Percentiles rank a stretch among this genome's conserved stretches.
These are phyloP conservation scores for Deilephila porcellus DNA, from an alignment of 2,888 invertebrate species.

Conservation along the genomic window DNA sequence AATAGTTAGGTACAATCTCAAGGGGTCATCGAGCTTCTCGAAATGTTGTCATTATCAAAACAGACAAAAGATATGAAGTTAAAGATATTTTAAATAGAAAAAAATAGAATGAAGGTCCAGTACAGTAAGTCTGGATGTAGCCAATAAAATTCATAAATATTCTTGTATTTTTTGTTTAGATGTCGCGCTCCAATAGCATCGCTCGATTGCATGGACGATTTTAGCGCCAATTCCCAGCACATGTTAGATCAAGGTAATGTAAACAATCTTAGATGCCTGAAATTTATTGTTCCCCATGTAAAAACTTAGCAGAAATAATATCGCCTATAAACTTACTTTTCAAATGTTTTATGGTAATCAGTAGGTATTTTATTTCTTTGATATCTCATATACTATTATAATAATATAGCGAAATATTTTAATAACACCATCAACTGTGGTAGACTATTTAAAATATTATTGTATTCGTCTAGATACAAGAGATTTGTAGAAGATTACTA, in stretches of 20 bases:
- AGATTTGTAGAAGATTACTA: too few species aligned
- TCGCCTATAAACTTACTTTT: not conserved
- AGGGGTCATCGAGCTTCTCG: not conserved
- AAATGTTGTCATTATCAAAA: constrained; percentile 20
- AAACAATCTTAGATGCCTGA: constrained; percentile 1
- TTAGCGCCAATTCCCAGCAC: constrained; percentile 87
- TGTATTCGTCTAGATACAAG: too few species aligned
- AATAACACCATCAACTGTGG: too few species aligned
- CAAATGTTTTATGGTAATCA: not conserved
- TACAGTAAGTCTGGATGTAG: not conserved
- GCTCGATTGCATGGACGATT: constrained; percentile 97
- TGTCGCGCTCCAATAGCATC: constrained; percentile 97
- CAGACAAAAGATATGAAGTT: not conserved
- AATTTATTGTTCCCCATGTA: not conserved
- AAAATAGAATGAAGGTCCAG: too few species aligned
- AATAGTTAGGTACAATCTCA: too few species aligned
- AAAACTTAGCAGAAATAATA: not conserved
- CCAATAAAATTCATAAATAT: constrained; percentile 32
- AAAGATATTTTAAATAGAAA: not conserved
- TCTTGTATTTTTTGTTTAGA: constrained; percentile 74
- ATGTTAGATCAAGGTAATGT: constrained; percentile 81
- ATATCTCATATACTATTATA: not conserved
- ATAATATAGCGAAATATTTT: too few species aligned
- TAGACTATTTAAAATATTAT: too few species aligned
- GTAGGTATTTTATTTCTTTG: not conserved